Conservation (phyloP, 35 echinoderm and acorn worm species). For the Chiridota heheva region DNA sequence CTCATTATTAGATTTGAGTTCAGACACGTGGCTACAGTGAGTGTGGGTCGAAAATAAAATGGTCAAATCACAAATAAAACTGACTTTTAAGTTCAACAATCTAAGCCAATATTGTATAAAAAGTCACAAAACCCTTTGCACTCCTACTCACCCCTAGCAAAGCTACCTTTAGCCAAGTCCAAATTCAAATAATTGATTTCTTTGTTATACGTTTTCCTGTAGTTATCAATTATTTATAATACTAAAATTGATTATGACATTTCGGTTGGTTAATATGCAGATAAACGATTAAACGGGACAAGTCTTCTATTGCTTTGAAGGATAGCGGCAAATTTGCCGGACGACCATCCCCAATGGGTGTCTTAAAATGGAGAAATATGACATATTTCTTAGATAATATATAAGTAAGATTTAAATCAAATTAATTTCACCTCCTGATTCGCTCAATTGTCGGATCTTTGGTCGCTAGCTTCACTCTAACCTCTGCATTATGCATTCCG, state of each 20-base stretch:
- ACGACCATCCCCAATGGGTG: too few relatives aligned
- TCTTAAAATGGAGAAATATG: background rate
- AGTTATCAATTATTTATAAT: too few relatives aligned
- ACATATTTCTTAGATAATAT: background rate
- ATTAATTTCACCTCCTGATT: constrained; percentile 19
- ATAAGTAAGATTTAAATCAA: background rate
- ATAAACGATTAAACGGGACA: background rate
- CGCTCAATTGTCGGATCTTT: constrained; percentile 7
- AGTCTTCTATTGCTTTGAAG: background rate
- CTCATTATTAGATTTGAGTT: too few relatives aligned
- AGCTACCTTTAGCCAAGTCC: background rate
- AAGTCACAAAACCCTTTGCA: background rate
- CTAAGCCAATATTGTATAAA: background rate
- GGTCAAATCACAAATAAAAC: background rate
- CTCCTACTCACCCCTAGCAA: background rate
- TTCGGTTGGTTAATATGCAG: background rate
- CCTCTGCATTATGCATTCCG: too few relatives aligned
- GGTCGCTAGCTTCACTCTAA: constrained; percentile 1
- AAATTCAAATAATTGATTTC: too few relatives aligned
- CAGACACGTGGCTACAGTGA: too few relatives aligned
- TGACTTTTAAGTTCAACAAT: background rate
- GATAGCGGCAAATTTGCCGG: background rate
- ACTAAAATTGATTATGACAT: background rate
- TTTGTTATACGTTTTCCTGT: too few relatives aligned
- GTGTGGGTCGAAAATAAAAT: too few relatives aligned